A percentile compares a stretch with the other conserved stretches of the same genome.
Conservation (phyloP, 2,797 vertebrate genomes). For the Aeoliscus strigatus region DNA sequence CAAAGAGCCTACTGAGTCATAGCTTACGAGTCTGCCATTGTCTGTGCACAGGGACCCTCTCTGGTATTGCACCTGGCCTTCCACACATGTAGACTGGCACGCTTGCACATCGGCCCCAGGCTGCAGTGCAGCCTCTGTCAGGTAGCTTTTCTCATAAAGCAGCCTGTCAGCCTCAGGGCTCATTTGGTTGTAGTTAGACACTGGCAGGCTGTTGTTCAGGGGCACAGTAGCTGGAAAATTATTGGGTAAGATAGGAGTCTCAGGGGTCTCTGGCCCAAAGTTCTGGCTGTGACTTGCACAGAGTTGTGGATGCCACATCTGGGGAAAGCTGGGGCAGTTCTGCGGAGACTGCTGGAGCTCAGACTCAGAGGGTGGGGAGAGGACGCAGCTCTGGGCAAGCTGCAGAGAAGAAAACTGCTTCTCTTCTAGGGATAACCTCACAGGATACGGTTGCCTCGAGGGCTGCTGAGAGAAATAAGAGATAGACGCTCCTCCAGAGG, state of each 20-base stretch:
- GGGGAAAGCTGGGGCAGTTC: conserved; percentile 82
- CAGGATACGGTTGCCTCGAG: conserved; percentile 80
- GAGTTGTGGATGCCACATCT: conserved; percentile 83
- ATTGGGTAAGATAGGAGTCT: conserved; percentile 78
- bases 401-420: conserved; percentile 89
- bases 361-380: conserved; percentile 91
- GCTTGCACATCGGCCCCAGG: conserved; percentile 89
- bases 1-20: conserved; percentile 94
- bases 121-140: conserved; percentile 79
- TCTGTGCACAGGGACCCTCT: conserved; percentile 88
- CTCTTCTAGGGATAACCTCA: conserved; percentile 81
- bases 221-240: conserved; percentile 78
- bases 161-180: conserved; percentile 84
- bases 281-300: conserved; percentile 71
- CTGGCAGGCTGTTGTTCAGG: conserved; percentile 78
- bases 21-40: conserved; percentile 93
- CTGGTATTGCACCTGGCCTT: conserved; percentile 93
- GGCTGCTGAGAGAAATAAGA: conserved; percentile 88
- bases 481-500: conserved; percentile 82
- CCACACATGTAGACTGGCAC: conserved; percentile 87
- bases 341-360: conserved; percentile 93
- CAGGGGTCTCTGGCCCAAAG: conserved; percentile 79
- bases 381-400: conserved; percentile 89
- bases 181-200: conserved; percentile 84
- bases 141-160: conserved; percentile 92